Conservation (phyloP, 2,113 vertebrate genomes). For the Myotis yumanensis region DNA sequence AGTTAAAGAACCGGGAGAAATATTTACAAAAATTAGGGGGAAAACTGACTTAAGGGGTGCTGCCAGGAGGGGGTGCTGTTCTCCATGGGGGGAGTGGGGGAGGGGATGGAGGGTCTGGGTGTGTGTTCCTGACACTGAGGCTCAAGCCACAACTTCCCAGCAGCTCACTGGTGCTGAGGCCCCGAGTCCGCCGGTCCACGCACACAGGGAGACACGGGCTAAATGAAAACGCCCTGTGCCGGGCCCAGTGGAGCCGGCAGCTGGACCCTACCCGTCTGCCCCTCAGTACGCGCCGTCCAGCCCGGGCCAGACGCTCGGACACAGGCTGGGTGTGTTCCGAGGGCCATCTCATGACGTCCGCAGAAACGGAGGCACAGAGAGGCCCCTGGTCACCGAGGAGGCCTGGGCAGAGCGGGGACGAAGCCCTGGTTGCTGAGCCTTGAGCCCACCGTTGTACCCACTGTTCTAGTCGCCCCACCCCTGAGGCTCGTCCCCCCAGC, state of each 20-base stretch:
- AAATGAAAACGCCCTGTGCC: not conserved
- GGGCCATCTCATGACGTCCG: not conserved
- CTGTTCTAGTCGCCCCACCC: too few species aligned
- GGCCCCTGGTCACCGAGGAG: not conserved
- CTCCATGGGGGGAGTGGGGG: fast-evolving
- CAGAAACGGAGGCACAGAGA: not conserved
- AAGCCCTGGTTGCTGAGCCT: not conserved
- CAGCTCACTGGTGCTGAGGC: not conserved
- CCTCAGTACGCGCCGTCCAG: not conserved
- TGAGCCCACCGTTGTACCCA: fast-evolving
- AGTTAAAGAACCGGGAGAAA: not conserved
- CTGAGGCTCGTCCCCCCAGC: not conserved
- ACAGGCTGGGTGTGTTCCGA: fast-evolving
- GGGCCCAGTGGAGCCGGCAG: not conserved
- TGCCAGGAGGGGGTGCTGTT: not conserved
- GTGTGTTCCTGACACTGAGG: not conserved
- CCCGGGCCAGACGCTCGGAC: not conserved
- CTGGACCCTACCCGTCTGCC: not conserved
- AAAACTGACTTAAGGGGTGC: not conserved
- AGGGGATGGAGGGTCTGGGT: not conserved
- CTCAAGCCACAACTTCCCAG: not conserved
- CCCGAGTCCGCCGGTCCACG: not conserved
- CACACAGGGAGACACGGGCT: fast-evolving
- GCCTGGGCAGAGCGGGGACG: not conserved
- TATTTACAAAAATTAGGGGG: not conserved